These are phyloP conservation scores for Porites lutea DNA, from an alignment of 64 coral and sea anemone genomes.

Conservation along the genomic window DNA sequence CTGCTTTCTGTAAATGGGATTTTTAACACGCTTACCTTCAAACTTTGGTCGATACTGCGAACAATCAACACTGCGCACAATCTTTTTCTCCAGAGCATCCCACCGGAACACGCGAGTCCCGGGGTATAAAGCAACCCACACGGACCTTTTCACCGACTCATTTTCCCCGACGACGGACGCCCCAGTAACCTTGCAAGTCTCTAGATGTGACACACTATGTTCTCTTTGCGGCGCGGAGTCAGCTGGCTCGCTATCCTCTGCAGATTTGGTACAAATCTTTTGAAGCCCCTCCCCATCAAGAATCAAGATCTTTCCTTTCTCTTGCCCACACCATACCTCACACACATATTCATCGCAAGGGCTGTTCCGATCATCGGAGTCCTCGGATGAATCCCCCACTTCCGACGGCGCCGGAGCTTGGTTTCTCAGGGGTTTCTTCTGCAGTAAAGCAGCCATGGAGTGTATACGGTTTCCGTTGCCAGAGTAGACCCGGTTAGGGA, in stretches of 20 bases:
- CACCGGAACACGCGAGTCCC: constrained; percentile 93
- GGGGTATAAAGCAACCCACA: constrained; percentile 96
- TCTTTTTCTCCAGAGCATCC: constrained; percentile 89
- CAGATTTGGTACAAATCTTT: constrained; percentile 73
- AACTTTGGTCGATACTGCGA: constrained; percentile 87
- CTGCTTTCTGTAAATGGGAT: not conserved
- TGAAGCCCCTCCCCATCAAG: constrained; percentile 88
- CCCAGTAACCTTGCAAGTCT: constrained; percentile 56
- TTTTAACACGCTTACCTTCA: constrained; percentile 64
- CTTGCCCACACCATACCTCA: constrained; percentile 96
- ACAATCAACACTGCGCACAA: constrained; percentile 93
- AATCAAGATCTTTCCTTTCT: constrained; percentile 84
- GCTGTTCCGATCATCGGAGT: constrained; percentile 41
- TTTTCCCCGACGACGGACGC: constrained; percentile 30
- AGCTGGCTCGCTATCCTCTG: constrained; percentile 76
- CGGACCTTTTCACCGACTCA: constrained; percentile 61
- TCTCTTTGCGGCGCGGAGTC: constrained; percentile 76
- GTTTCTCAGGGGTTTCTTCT: constrained; percentile 52
- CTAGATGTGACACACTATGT: constrained; percentile 92
- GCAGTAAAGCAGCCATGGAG: constrained; percentile 80
- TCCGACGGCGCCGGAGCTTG: not conserved
- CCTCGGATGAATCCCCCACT: constrained; percentile 1
- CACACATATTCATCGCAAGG: constrained; percentile 76
- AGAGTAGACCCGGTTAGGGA: constrained; percentile 74
- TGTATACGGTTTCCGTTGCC: constrained; percentile 89